Conservation (phyloP, 2,888 invertebrate species). For the Zaprionus bogoriensis region DNA sequence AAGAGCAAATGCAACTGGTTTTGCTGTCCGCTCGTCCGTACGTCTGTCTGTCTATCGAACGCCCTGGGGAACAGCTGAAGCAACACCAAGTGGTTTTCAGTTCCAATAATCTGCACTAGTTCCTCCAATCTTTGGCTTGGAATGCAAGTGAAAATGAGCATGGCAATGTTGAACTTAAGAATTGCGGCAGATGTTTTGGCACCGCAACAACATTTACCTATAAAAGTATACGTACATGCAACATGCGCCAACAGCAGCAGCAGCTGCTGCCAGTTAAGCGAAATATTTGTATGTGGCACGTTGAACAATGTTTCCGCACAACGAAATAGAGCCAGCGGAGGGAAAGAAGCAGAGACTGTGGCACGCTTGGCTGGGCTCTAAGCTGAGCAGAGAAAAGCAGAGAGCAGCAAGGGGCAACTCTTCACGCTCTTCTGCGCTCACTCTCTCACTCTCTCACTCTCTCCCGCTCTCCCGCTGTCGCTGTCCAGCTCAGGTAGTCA, state of each 20-base stretch:
- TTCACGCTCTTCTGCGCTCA: not conserved
- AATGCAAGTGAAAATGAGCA: slow-evolving; percentile 17
- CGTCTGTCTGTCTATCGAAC: not conserved
- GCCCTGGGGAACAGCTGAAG: slow-evolving; percentile 5
- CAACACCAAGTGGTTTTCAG: slow-evolving; percentile 17
- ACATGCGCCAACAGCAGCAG: not conserved
- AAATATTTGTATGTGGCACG: slow-evolving; percentile 26
- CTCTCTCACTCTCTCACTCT: not conserved
- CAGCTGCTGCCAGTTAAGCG: slow-evolving; percentile 31
- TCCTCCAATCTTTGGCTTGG: not conserved
- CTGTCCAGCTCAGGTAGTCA: slow-evolving; percentile 34
- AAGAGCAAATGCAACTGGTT: not conserved
- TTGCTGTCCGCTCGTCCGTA: not conserved
- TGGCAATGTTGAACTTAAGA: slow-evolving; percentile 15
- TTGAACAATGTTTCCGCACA: slow-evolving; percentile 21
- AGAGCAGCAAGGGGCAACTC: slow-evolving; percentile 19
- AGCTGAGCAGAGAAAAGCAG: slow-evolving; percentile 20
- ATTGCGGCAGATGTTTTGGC: slow-evolving; percentile 38
- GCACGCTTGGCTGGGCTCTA: slow-evolving; percentile 54
- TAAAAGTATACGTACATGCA: slow-evolving; percentile 5
- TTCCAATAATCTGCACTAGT: slow-evolving; percentile 4
- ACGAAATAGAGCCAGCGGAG: slow-evolving; percentile 6
- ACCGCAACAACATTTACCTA: slow-evolving; percentile 6
- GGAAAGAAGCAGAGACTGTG: slow-evolving; percentile 1
- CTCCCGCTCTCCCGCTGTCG: not conserved